Conservation (phyloP, 1,140 invertebrate genomes). For the Cepaea nemoralis region DNA sequence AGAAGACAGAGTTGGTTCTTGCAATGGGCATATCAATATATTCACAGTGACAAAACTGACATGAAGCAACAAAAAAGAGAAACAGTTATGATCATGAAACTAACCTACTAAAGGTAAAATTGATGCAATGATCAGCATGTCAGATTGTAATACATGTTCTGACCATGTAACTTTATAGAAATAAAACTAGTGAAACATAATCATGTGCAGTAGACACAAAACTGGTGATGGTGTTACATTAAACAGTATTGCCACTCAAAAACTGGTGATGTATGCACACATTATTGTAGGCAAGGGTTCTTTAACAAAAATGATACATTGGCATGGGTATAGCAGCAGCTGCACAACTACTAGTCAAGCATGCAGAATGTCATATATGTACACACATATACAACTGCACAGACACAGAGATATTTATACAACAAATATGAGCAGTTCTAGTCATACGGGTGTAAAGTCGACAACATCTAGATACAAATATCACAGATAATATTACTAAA, state of each 20-base stretch:
- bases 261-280: too few relatives aligned
- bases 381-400: neutral
- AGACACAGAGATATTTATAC: neutral
- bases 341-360: neutral
- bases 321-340: too few relatives aligned
- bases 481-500: neutral
- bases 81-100: neutral
- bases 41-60: neutral
- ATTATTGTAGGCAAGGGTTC: too few relatives aligned
- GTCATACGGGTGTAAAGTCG: neutral
- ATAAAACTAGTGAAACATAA: too few relatives aligned
- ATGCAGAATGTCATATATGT: neutral
- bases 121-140: neutral
- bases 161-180: neutral
- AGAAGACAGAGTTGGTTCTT: neutral
- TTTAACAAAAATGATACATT: too few relatives aligned
- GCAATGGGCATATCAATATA: neutral
- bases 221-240: too few relatives aligned
- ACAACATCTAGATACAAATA: neutral
- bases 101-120: neutral
- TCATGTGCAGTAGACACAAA: too few relatives aligned
- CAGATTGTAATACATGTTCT: neutral
- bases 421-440: neutral
- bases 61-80: neutral
- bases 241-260: too few relatives aligned